Percentiles rank a stretch among this genome's conserved stretches.
phyloP scores from a whole-genome alignment of 2,888 invertebrate genomes.

The Tachystola acroxantha region DNA sequence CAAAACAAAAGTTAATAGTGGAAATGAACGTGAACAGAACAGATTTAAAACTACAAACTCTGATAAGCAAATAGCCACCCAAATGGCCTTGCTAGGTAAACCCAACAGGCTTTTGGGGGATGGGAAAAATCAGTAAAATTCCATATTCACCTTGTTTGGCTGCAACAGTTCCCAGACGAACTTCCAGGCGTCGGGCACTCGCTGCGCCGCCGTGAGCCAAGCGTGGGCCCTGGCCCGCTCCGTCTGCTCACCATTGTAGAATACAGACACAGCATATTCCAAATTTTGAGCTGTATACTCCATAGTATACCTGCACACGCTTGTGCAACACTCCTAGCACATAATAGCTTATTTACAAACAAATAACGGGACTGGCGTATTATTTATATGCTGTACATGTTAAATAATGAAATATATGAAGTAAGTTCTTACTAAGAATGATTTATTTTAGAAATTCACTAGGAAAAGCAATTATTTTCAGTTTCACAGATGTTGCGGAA shows the following conservation, averaged over 20 bases:
- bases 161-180: constrained; percentile 94
- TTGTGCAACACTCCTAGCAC: neutral
- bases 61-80: no score
- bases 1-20: no score
- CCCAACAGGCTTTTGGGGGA: no score
- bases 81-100: no score
- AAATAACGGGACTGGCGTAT: neutral
- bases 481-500: neutral
- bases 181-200: constrained; percentile 93
- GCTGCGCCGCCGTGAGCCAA: constrained; percentile 91
- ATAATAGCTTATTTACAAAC: neutral
- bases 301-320: constrained; percentile 46
- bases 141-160: constrained; percentile 88
- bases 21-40: no score
- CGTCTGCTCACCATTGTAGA: constrained; percentile 78
- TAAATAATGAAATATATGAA: no score
- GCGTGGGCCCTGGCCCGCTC: constrained; percentile 89
- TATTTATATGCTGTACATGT: neutral
- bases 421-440: no score
- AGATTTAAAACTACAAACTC: no score
- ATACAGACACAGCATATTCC: constrained; percentile 83
- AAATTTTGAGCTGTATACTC: constrained; percentile 81
- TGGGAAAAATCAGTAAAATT: no score
- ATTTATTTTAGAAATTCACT: no score
- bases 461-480: no score